phyloP scores from a whole-genome alignment of 1,140 invertebrate genomes.

The Ditylenchus dipsaci region DNA sequence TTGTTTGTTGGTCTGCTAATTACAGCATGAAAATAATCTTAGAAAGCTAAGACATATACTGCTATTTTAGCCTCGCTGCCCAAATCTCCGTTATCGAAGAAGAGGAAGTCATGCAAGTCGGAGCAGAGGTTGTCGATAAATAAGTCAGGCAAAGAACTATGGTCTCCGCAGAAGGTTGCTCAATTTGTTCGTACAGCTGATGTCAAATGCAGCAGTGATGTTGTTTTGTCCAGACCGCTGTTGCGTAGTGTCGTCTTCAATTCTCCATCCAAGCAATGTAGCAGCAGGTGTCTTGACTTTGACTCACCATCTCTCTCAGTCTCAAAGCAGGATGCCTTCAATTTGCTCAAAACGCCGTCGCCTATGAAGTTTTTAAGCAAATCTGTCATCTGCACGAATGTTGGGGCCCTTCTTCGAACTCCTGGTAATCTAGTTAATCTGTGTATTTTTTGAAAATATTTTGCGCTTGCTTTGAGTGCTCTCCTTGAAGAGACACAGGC shows the following conservation, averaged over 20 bases:
- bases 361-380: not conserved
- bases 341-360: conserved; percentile 1
- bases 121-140: not conserved
- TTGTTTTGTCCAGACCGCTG: no score
- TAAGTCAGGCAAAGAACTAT: not conserved
- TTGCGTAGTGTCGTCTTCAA: no score
- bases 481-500: no score
- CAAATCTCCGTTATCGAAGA: no score
- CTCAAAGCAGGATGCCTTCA: not conserved
- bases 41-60: no score
- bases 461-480: no score
- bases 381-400: not conserved
- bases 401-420: not conserved
- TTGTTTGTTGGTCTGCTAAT: no score
- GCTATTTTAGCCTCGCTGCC: no score
- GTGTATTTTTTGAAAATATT: conserved; percentile 1
- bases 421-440: not conserved
- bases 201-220: no score
- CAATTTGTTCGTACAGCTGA: not conserved
- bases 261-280: no score
- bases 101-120: no score
- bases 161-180: not conserved
- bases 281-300: not conserved
- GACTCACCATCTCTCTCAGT: not conserved
- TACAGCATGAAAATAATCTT: no score